Evolutionary conservation across 2,888 invertebrate species (phyloP), one percentile per base, ranked within the genome.

Genomic region (Anoplius nigerrimus): DNA sequence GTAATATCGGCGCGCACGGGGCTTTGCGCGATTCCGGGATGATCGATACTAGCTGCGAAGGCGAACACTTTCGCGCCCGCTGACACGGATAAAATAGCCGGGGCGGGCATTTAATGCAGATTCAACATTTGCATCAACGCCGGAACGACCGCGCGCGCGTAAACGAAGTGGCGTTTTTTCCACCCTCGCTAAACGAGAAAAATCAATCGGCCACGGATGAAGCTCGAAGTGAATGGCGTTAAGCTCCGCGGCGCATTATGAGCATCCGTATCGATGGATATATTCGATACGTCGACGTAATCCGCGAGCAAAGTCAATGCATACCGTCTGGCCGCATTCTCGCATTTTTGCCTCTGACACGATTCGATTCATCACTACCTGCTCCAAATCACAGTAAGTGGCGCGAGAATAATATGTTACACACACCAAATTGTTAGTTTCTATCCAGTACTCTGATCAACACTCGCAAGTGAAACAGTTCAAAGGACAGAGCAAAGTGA

Each of bases 271-370:
- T 18, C 48, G 48, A 18, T 16, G 16, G 48, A 22, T 34, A 66
- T 62, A 63, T 67, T 63, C 55, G 51, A 55, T 34, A 51, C 45
- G 43, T 56, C 63, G 53, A 67, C 55, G 57, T 27, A 63, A 57
- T 63, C 51, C 51, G 18, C 45, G 62, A 52, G 24, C 48, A 18
- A 48, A 48, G n/a, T 48, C 48, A 34, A 11, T 13, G 34, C 11
- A 6, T 6, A 13, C 34, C 8, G 11, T 34, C 11, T 34, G 11
- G 34, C 34, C 34, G 11, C 11, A n/a, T n/a, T n/a, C n/a, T n/a
- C n/a, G n/a, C n/a, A n/a, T n/a, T n/a, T n/a, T n/a, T n/a, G n/a
- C n/a, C n/a, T n/a, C n/a, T n/a, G n/a, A n/a, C n/a, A n/a, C n/a
- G n/a, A n/a, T n/a, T n/a, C n/a, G n/a, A n/a, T n/a, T n/a, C n/a